Base-by-base conservation (phyloP, 2,797 vertebrate genomes). In the Martes flavigula region DNA sequence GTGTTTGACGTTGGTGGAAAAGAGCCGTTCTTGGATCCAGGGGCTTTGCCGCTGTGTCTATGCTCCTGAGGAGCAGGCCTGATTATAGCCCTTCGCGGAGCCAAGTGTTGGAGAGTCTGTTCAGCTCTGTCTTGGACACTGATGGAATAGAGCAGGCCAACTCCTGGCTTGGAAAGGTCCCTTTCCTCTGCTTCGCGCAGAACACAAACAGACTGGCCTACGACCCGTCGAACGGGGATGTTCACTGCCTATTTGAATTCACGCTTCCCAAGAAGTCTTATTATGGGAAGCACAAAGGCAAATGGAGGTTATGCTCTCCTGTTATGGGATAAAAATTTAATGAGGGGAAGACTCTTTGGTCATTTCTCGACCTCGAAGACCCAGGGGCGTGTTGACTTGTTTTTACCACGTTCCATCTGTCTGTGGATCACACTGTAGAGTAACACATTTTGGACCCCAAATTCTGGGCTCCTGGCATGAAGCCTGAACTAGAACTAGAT, bases 1-100 rank as follows among this genome's bases (percentile, higher is more conserved):
- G 95, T 85, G 97, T 62, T 98, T 98, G 98, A 92, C 97, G 93
- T 83, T 98, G 98, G 98, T 98, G 98, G 98, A 95, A 7, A 97
- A 97, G 98, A 97, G 96, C 97, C 68, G 0, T 0, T 73, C 90
- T 93, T 56, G 64, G 96, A 87, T 93, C 4, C 2, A 90, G 98
- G 97, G 1, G 95, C 38, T 87, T 97, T 70, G 92, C 96, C 51
- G 1, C 86, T 48, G 21, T 95, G 64, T 97, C 91, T 82, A 97
- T 94, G 58, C 40, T 94, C 32, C 79, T 10, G 81, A 92, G 93
- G 93, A 94, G 70, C 81, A 40, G 73, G 79, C 86, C 72, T 64
- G 48, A 66, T 43, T 8, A 17, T 0, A 25, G 64, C 60, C 32
- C 78, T 79, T 75, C 35, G 78, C 13, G 7, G 90, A 90, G 97